phyloP scores from a whole-genome alignment of 2,888 invertebrate genomes.

The Lottia gigantea region DNA sequence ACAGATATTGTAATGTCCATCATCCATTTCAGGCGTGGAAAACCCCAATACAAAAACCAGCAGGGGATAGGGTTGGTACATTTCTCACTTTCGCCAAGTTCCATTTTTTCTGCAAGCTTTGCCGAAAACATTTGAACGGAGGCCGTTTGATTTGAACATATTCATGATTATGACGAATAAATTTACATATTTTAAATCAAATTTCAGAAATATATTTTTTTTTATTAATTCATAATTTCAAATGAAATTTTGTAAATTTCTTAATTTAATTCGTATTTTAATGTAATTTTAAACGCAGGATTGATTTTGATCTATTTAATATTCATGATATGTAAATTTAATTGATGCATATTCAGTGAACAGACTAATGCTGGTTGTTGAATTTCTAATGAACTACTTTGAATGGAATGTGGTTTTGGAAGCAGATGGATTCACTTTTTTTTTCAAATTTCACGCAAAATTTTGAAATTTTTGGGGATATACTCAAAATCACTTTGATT shows the following conservation, averaged over 20 bases:
- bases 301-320: too few species aligned
- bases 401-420: not conserved
- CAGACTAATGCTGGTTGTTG: too few species aligned
- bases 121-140: too few species aligned
- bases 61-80: slow-evolving; percentile 2
- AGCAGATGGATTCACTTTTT: not conserved
- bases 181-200: too few species aligned
- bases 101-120: too few species aligned
- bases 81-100: not conserved
- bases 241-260: too few species aligned
- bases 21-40: slow-evolving; percentile 4
- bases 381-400: not conserved
- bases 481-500: not conserved
- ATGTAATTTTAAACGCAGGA: not conserved
- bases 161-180: too few species aligned
- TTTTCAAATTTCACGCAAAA: not conserved
- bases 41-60: slow-evolving; percentile 5
- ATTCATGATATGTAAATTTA: slow-evolving; percentile 5
- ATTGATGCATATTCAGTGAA: not conserved
- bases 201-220: too few species aligned
- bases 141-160: too few species aligned
- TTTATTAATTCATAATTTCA: too few species aligned
- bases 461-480: not conserved
- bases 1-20: too few species aligned
- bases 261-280: not conserved